These are phyloP conservation scores for Drosophila atripex DNA, from an alignment of 2,888 invertebrate species.

Conservation along the genomic window DNA sequence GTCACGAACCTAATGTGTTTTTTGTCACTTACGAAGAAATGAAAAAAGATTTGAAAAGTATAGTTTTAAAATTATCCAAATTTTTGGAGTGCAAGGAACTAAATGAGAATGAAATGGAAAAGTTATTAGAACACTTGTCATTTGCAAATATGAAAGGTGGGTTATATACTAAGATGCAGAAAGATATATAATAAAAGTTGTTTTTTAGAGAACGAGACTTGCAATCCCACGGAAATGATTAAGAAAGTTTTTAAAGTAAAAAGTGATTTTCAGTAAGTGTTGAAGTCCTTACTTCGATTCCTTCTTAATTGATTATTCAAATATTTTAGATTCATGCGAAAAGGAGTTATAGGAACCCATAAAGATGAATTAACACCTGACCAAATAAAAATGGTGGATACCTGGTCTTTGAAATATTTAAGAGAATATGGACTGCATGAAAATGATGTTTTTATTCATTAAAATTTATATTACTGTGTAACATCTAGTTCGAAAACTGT, in stretches of 20 bases:
- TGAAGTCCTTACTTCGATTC: not conserved
- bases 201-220: slow-evolving; percentile 16
- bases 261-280: slow-evolving; percentile 29
- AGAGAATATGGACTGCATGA: slow-evolving; percentile 39
- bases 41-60: slow-evolving; percentile 56
- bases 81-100: slow-evolving; percentile 44
- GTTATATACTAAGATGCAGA: not conserved
- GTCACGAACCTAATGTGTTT: slow-evolving; percentile 61
- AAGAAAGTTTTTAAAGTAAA: accelerated
- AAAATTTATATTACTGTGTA: not conserved
- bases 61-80: slow-evolving; percentile 43
- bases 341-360: slow-evolving; percentile 55
- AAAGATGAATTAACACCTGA: slow-evolving; percentile 51
- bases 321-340: slow-evolving; percentile 56
- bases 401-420: slow-evolving; percentile 39
- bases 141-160: slow-evolving; percentile 61
- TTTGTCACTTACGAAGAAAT: slow-evolving; percentile 75
- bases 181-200: too few relatives aligned
- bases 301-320: not conserved
- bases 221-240: slow-evolving; percentile 7
- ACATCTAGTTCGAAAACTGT: not conserved
- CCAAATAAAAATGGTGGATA: slow-evolving; percentile 39
- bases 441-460: slow-evolving; percentile 52
- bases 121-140: slow-evolving; percentile 45
- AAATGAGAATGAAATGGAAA: slow-evolving; percentile 26